phyloP scores from a whole-genome alignment of 2,888 invertebrate genomes.

The Calephelis perditalis region DNA sequence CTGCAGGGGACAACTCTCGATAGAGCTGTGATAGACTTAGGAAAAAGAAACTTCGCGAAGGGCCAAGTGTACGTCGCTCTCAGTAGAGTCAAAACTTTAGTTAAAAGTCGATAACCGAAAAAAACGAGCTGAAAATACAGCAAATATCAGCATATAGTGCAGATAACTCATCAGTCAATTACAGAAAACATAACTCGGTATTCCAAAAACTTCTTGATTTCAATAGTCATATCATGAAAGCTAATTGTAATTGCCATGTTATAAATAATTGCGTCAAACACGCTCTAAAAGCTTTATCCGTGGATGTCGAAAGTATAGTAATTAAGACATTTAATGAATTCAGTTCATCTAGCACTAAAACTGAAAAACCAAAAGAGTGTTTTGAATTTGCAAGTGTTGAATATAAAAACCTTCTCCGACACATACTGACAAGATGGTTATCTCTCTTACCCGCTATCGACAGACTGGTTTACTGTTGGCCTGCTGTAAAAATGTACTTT shows the following conservation, averaged over 20 bases:
- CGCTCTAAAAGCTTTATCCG: conserved; percentile 15
- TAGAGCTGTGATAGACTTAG: too few relatives aligned
- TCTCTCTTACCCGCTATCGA: background rate
- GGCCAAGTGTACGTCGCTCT: too few relatives aligned
- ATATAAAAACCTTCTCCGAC: conserved; percentile 17
- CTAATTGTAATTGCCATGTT: conserved; percentile 21
- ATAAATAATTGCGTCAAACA: conserved; percentile 22
- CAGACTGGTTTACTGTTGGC: background rate
- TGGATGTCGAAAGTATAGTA: conserved; percentile 16
- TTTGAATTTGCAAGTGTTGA: conserved; percentile 16
- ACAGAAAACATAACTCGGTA: conserved; percentile 19
- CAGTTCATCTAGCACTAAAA: conserved; percentile 18
- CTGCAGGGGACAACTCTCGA: too few relatives aligned
- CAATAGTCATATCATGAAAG: conserved; percentile 7
- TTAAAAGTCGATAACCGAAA: background rate
- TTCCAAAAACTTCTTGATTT: conserved; percentile 13
- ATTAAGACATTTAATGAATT: conserved; percentile 25
- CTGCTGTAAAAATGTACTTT: background rate
- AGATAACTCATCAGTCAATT: conserved; percentile 27
- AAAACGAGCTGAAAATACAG: background rate
- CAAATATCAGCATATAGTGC: conserved; percentile 23
- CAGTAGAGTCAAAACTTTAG: too few relatives aligned
- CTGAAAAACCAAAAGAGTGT: conserved; percentile 18
- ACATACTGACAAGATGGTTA: conserved; percentile 22
- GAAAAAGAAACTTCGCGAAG: too few relatives aligned